Base-by-base conservation (phyloP, 2,888 invertebrate species). In the Hofmannophila pseudospretella region DNA sequence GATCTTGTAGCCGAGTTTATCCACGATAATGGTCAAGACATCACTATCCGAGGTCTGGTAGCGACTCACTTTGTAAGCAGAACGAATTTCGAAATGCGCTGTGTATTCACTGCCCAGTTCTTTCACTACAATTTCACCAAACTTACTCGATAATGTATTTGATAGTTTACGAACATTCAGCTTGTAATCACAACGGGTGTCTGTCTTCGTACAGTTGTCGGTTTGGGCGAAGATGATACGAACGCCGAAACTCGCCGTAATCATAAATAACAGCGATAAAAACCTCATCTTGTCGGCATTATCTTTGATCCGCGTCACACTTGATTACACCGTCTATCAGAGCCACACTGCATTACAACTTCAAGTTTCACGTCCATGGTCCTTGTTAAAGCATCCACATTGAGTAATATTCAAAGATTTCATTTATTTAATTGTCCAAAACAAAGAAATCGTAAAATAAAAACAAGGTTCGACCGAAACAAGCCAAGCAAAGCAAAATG, bases 41-140 rank as follows among this genome's bases (percentile, higher is more conserved):
- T 76, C 78, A 42, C 60, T 66, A 49, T 84, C 84, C 10, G 70
- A 68, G 13, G 58, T 54, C 32, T 73, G 67, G 44, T 74, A 70
- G 28, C 74, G 71, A 47, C 65, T 77, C 36, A 77, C 68, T 69
- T 81, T 85, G 43, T 74, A 78, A 4, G 78, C 69, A 7, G 69
- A 72, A 25, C 78, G 66, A 39, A 78, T 66, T 54, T 84, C 84
- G 37, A 74, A 75, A 45, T 77, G 84, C 8, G 74, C 58, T 13
- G 79, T 69, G 42, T 80, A 79, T 48, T 86, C 77, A 46, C 75
- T 80, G 27, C 81, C 78, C 3, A 86, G 66, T 54, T 86, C 84
- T 38, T 77, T 76, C n/a, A 71, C 58, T 14, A 80, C 67, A 37
- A 81, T 72, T 42, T 85, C 84, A 45, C 58, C 70, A 45, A 86